Conservation (phyloP, 2,888 invertebrate species). For the Folsomia candida region DNA sequence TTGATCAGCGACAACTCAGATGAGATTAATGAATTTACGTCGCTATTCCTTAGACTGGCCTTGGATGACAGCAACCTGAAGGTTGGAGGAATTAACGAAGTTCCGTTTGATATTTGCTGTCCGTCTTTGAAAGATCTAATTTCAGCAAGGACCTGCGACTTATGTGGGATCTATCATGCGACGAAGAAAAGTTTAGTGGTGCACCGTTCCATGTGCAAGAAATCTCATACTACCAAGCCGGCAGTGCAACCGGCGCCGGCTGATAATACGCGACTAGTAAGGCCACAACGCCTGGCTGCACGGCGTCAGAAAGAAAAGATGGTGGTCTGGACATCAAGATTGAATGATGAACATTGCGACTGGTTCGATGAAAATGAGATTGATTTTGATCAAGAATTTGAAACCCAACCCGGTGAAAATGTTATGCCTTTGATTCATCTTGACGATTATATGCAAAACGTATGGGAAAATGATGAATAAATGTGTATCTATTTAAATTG, state of each 20-base stretch:
- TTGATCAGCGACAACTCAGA: too few relatives aligned
- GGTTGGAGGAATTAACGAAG: not conserved
- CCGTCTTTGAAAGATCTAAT: constrained; percentile 7
- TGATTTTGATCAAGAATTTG: too few relatives aligned
- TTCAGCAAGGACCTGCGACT: constrained; percentile 8
- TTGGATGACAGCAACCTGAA: not conserved
- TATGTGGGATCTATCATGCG: constrained; percentile 15
- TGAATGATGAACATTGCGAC: constrained; percentile 21
- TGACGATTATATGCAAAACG: too few relatives aligned
- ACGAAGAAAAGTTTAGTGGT: too few relatives aligned
- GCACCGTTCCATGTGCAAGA: too few relatives aligned
- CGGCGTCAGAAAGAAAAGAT: constrained; percentile 13
- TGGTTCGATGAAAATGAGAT: constrained; percentile 22
- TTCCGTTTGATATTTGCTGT: constrained; percentile 20
- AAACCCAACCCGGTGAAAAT: too few relatives aligned
- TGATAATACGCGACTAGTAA: not conserved
- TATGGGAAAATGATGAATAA: too few relatives aligned
- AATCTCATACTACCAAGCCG: too few relatives aligned
- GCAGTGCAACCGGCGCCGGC: constrained; percentile 11
- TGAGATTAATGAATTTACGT: too few relatives aligned
- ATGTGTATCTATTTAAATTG: too few relatives aligned
- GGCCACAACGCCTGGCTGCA: constrained; percentile 17
- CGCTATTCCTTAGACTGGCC: not conserved
- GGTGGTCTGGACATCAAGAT: constrained; percentile 12
- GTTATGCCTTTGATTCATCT: too few relatives aligned